A percentile compares a stretch with the other conserved stretches of the same genome.
phyloP scores from a whole-genome alignment of 2,888 invertebrate species.

The Pegoplata infirma region DNA sequence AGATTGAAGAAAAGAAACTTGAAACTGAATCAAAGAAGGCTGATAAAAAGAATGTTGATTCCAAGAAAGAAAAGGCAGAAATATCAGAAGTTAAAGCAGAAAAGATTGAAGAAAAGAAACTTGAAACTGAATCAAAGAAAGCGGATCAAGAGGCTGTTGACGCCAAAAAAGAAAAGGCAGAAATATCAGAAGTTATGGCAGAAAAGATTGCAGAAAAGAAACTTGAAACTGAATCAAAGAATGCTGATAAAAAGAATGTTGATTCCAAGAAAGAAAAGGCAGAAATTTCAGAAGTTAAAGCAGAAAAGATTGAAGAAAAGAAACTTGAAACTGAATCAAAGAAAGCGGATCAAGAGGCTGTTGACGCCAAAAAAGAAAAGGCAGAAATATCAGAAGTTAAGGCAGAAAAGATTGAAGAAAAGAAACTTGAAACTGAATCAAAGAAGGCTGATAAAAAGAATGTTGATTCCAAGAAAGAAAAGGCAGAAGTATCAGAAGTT shows the following conservation, averaged over 20 bases:
- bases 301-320: constrained; percentile 51
- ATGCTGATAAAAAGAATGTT: constrained; percentile 17
- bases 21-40: constrained; percentile 12
- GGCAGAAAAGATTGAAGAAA: too few species aligned
- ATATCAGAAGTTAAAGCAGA: constrained; percentile 45
- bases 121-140: constrained; percentile 25
- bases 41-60: background rate
- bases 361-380: background rate
- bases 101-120: constrained; percentile 21
- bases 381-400: constrained; percentile 7
- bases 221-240: constrained; percentile 30
- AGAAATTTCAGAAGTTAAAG: constrained; percentile 53
- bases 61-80: constrained; percentile 26
- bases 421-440: too few species aligned
- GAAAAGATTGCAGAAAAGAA: constrained; percentile 20
- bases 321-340: too few species aligned
- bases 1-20: background rate
- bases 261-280: constrained; percentile 14
- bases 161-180: constrained; percentile 14
- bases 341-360: too few species aligned
- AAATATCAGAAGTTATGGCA: constrained; percentile 3
- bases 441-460: too few species aligned
- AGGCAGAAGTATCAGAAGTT: background rate
- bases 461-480: background rate
- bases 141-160: background rate